These are phyloP conservation scores for Meandrina meandrites DNA, from an alignment of 92 coral and sea anemone genomes.

Conservation along the genomic window DNA sequence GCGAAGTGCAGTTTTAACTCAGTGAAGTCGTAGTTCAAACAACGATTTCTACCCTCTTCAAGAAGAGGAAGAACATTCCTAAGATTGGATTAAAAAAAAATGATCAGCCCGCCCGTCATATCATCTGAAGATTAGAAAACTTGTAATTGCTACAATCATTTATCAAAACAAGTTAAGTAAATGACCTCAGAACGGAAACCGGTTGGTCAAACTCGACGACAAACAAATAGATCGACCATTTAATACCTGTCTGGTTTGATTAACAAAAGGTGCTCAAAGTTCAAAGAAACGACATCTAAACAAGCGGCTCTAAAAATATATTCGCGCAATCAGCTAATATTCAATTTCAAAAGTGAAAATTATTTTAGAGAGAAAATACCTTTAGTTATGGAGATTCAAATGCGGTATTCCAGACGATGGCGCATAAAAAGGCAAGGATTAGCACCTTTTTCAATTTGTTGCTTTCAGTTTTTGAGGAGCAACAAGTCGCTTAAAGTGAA, in stretches of 20 bases:
- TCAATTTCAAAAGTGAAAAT: not conserved
- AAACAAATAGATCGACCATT: not conserved
- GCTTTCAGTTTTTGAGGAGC: not conserved
- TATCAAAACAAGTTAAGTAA: not conserved
- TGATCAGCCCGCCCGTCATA: not conserved
- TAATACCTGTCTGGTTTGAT: not conserved
- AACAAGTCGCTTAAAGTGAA: not conserved
- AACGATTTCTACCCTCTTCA: no score
- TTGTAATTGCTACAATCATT: not conserved
- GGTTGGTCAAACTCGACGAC: not conserved
- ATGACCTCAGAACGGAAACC: not conserved
- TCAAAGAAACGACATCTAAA: not conserved
- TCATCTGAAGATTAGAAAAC: not conserved
- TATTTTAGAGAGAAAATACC: not conserved
- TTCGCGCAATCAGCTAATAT: not conserved
- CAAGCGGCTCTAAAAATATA: not conserved
- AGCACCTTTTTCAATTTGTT: conserved; percentile 1
- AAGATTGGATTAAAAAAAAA: not conserved
- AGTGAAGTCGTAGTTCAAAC: no score
- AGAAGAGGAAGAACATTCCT: not conserved
- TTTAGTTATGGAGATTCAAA: not conserved
- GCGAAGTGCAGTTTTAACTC: no score
- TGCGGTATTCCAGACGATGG: not conserved
- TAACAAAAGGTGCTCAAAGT: no score
- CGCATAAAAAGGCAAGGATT: not conserved